phyloP scores from a whole-genome alignment of 2,797 vertebrate genomes.

The Aselliscus stoliczkanus region DNA sequence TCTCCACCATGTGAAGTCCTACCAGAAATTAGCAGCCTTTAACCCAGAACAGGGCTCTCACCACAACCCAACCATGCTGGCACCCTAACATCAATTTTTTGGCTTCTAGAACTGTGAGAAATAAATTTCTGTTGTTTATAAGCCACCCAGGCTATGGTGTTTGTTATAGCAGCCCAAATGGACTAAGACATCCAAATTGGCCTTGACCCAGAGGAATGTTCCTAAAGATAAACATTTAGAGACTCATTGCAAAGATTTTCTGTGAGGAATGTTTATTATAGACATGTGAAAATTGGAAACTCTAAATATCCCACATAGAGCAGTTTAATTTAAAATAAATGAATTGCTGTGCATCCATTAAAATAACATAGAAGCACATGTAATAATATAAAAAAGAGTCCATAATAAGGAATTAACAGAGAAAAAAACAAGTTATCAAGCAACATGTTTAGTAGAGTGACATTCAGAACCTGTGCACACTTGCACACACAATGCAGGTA shows the following conservation, averaged over 20 bases:
- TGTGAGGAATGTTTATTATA: background rate
- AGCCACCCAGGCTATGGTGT: background rate
- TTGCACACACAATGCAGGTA: background rate
- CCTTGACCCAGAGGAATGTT: background rate
- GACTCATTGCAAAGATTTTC: background rate
- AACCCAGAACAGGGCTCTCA: background rate
- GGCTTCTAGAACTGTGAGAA: background rate
- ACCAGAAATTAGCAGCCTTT: background rate
- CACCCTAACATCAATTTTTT: background rate
- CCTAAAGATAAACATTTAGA: background rate
- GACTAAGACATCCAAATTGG: background rate
- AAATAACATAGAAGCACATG: background rate
- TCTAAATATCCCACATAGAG: background rate
- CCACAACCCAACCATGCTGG: background rate
- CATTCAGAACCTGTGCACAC: background rate
- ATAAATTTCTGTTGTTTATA: background rate
- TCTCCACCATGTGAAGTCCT: too few relatives aligned
- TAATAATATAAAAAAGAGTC: background rate
- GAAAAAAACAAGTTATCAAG: background rate
- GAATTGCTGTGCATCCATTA: background rate
- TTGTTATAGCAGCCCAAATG: background rate
- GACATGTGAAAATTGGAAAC: background rate
- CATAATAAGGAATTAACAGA: background rate
- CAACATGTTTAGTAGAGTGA: background rate
- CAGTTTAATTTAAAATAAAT: background rate